Evolutionary conservation across 2,113 vertebrate species (phyloP).

Genomic region (Irena cyanogastra): DNA sequence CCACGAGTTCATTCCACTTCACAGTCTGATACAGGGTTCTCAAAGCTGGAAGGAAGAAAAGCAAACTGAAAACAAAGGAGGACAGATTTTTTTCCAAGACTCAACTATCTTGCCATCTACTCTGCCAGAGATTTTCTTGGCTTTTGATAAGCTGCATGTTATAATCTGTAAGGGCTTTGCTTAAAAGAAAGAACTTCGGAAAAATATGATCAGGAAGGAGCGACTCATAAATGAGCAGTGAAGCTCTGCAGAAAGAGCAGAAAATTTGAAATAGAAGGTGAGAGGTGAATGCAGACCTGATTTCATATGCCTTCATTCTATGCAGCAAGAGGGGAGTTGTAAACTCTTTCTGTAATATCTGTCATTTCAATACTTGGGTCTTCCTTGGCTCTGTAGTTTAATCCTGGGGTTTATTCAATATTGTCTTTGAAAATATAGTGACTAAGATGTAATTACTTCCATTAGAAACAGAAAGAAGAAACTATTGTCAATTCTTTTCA

Average conservation of each 20-base stretch:
- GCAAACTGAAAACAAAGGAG: neutral
- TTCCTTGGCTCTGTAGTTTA: neutral
- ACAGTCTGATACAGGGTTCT: neutral
- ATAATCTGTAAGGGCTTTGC: neutral
- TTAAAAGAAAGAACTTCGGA: neutral
- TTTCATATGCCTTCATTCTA: neutral
- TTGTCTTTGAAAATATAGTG: neutral
- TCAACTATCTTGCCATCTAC: neutral
- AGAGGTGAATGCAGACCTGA: neutral
- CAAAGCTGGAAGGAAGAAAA: neutral
- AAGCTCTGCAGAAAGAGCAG: neutral
- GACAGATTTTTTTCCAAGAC: neutral
- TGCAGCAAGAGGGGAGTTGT: neutral
- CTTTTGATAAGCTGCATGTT: neutral
- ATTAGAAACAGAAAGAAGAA: neutral
- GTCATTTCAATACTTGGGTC: neutral
- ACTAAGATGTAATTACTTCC: neutral
- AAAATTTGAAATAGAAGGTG: neutral
- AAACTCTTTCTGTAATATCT: neutral
- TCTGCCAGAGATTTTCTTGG: neutral
- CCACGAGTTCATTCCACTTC: neutral
- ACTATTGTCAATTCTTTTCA: neutral
- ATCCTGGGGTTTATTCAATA: neutral
- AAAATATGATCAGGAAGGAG: constrained; percentile 1
- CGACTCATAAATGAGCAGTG: neutral